A percentile compares a stretch with the other conserved stretches of the same genome.
Evolutionary conservation across 1,140 invertebrate genomes (phyloP).

Genomic region (Brachystomella parvula): DNA sequence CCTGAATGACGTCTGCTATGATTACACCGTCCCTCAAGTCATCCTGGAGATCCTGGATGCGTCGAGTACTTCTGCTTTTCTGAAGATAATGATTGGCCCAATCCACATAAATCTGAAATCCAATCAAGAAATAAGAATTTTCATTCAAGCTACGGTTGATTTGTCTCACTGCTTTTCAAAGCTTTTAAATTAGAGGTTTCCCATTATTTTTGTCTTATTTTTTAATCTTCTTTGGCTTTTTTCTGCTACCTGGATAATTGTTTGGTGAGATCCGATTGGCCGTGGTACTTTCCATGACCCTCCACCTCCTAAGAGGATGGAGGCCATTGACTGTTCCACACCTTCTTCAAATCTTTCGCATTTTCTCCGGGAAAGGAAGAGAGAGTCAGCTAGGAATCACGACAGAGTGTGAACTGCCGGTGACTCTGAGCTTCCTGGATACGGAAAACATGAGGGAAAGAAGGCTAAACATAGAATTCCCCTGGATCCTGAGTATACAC

Average conservation of each 20-base stretch:
- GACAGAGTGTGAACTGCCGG: background rate
- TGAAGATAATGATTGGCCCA: conserved; percentile 97
- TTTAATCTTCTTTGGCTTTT: background rate
- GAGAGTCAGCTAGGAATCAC: background rate
- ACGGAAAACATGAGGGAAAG: background rate
- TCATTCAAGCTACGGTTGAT: no score
- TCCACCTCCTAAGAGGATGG: background rate
- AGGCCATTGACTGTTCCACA: background rate
- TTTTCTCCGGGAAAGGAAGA: no score
- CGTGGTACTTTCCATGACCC: background rate
- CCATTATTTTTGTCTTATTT: no score
- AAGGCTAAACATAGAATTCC: background rate
- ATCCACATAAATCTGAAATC: conserved; percentile 85
- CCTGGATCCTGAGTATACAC: no score
- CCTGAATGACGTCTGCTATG: conserved; percentile 84
- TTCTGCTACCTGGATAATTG: background rate
- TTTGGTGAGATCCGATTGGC: background rate
- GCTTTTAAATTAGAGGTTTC: no score
- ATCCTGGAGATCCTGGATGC: conserved; percentile 72
- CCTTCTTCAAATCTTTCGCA: no score
- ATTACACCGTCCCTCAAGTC: conserved; percentile 86
- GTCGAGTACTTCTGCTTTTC: conserved; percentile 71
- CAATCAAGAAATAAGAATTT: conserved; percentile 20
- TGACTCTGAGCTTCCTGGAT: background rate
- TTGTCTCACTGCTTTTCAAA: no score